Percentiles rank a stretch among this genome's conserved stretches.
Conservation (phyloP, 1,140 invertebrate genomes). For the Diorhabda elongata region DNA sequence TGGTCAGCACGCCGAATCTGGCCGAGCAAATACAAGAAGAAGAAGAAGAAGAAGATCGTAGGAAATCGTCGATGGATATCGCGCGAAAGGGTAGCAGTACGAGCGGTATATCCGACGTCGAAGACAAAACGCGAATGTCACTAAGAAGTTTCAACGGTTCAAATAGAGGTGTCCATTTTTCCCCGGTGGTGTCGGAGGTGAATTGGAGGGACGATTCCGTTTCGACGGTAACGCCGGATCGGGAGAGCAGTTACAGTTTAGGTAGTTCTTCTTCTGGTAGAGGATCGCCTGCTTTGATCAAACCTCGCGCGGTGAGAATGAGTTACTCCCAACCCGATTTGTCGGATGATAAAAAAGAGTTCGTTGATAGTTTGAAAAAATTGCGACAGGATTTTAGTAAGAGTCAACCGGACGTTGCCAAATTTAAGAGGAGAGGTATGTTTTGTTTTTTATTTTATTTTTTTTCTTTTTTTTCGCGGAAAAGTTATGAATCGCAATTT, state of each 20-base stretch:
- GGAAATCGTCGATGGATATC: constrained; percentile 53
- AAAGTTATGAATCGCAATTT: background rate
- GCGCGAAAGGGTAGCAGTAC: constrained; percentile 42
- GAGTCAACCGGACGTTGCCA: constrained; percentile 34
- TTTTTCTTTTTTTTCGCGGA: background rate
- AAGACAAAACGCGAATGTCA: constrained; percentile 50
- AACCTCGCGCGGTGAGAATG: constrained; percentile 22
- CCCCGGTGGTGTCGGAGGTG: constrained; percentile 67
- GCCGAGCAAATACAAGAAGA: constrained; percentile 41
- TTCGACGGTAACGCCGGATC: constrained; percentile 40
- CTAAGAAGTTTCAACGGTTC: constrained; percentile 50
- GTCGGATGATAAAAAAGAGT: constrained; percentile 30
- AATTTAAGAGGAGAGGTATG: constrained; percentile 30
- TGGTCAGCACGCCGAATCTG: constrained; percentile 61
- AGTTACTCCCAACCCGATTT: constrained; percentile 32
- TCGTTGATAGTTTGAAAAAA: constrained; percentile 27
- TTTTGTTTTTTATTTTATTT: background rate
- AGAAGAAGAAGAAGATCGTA: constrained; percentile 47
- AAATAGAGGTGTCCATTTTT: constrained; percentile 60
- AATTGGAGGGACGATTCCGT: constrained; percentile 59
- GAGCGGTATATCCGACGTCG: constrained; percentile 38
- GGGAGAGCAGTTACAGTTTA: constrained; percentile 35
- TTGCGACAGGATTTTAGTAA: constrained; percentile 29
- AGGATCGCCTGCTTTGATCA: constrained; percentile 16
- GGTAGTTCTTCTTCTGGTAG: constrained; percentile 29